A percentile compares a stretch with the other conserved stretches of the same genome.
Conservation (phyloP, 2,113 vertebrate species). For the Otocyon megalotis region DNA sequence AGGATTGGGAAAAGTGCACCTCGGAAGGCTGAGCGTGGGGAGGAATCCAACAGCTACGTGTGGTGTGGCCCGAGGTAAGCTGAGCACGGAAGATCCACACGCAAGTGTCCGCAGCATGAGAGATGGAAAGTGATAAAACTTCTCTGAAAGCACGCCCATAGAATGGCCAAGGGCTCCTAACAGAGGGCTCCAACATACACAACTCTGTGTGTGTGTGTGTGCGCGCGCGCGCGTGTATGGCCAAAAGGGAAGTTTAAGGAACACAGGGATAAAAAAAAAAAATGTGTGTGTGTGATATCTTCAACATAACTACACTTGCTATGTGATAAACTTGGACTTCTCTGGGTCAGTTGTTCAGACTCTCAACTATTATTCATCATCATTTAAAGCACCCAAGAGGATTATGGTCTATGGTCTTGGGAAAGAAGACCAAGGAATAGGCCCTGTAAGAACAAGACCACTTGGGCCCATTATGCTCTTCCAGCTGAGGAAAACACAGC, state of each 20-base stretch:
- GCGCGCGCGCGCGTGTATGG: not conserved
- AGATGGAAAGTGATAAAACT: not conserved
- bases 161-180: constrained; percentile 5
- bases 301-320: not conserved
- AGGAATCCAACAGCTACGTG: not conserved
- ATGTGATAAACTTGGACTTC: not conserved
- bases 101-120: not conserved
- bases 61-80: not conserved
- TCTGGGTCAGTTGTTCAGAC: not conserved
- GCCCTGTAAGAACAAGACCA: not conserved
- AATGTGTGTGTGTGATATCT: not conserved
- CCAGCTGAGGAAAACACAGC: not conserved
- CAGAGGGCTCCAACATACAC: not conserved
- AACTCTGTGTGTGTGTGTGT: not conserved
- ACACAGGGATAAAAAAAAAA: not conserved
- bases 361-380: not conserved
- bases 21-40: not conserved
- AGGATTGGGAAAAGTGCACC: not conserved
- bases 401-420: not conserved
- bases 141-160: constrained; percentile 42
- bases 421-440: not conserved
- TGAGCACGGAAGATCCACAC: not conserved
- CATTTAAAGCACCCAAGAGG: not conserved
- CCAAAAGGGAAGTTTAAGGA: constrained; percentile 18
- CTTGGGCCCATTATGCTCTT: not conserved